phyloP scores from a whole-genome alignment of 1,140 invertebrate species.

The Scaptomyza pallida region DNA sequence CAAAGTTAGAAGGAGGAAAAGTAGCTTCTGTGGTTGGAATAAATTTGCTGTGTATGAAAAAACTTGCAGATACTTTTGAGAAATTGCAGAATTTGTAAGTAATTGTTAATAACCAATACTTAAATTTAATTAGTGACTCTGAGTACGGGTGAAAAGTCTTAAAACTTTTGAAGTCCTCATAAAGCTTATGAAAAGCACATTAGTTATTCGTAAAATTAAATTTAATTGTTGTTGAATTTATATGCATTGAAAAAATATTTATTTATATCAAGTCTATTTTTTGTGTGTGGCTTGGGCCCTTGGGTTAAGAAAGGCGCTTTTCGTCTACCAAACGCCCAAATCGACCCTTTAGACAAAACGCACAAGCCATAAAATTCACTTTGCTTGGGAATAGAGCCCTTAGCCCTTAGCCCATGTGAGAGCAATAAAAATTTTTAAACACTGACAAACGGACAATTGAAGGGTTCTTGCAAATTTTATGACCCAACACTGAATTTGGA shows the following conservation, averaged over 20 bases:
- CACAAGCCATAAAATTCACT: constrained; percentile 53
- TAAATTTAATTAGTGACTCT: constrained; percentile 13
- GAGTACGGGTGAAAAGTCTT: not conserved
- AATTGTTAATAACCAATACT: constrained; percentile 28
- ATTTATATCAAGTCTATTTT: not conserved
- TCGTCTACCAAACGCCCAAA: constrained; percentile 17
- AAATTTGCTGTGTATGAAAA: constrained; percentile 12
- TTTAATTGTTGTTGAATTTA: not conserved
- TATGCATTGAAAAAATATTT: constrained; percentile 10
- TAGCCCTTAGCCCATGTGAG: constrained; percentile 42
- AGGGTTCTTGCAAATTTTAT: constrained; percentile 20
- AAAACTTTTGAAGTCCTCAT: not conserved
- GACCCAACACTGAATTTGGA: constrained; percentile 11
- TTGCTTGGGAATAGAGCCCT: constrained; percentile 22
- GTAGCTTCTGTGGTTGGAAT: not conserved
- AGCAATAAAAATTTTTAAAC: constrained; percentile 48
- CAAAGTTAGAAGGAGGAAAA: not conserved
- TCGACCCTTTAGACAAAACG: constrained; percentile 24
- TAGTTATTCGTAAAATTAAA: constrained; percentile 1
- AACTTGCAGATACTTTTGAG: constrained; percentile 11
- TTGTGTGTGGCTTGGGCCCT: not conserved
- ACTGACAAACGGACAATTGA: constrained; percentile 44
- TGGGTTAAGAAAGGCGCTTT: not conserved
- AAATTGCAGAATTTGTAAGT: constrained; percentile 6
- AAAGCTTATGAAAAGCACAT: not conserved